Percentiles rank a stretch among this genome's conserved stretches.
phyloP scores from a whole-genome alignment of 2,113 vertebrate species.

The Artemisiospiza belli region DNA sequence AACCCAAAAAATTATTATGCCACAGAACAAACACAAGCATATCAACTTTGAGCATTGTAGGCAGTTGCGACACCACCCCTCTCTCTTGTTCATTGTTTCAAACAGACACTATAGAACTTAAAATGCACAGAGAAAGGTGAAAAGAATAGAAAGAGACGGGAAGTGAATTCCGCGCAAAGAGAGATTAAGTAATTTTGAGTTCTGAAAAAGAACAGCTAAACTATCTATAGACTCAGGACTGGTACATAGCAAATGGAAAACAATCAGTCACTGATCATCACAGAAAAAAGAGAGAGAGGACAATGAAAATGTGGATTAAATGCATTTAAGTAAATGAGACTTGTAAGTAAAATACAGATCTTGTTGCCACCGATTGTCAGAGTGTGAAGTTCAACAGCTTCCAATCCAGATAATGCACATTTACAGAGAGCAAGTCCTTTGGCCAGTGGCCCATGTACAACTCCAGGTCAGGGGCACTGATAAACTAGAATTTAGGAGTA shows the following conservation, averaged over 20 bases:
- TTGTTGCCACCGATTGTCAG: not conserved
- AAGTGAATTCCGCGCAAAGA: not conserved
- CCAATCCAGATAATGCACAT: not conserved
- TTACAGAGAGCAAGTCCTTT: not conserved
- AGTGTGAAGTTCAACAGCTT: not conserved
- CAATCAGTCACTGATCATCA: not conserved
- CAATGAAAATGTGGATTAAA: not conserved
- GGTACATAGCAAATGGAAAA: not conserved
- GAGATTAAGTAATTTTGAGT: not conserved
- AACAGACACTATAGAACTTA: not conserved
- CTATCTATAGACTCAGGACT: not conserved
- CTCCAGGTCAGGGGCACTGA: not conserved
- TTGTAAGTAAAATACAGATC: not conserved
- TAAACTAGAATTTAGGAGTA: not conserved
- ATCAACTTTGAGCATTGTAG: not conserved
- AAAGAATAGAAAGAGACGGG: conserved; percentile 4
- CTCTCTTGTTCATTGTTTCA: not conserved
- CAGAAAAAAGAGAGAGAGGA: not conserved
- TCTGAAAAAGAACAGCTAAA: conserved; percentile 7
- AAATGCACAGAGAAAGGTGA: not conserved
- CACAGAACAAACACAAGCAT: not conserved
- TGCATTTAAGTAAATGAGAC: not conserved
- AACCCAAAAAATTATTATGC: not conserved
- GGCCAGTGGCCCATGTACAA: not conserved
- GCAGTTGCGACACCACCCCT: not conserved